Conservation (phyloP, 2,113 vertebrate genomes). For the Dasyurus viverrinus region DNA sequence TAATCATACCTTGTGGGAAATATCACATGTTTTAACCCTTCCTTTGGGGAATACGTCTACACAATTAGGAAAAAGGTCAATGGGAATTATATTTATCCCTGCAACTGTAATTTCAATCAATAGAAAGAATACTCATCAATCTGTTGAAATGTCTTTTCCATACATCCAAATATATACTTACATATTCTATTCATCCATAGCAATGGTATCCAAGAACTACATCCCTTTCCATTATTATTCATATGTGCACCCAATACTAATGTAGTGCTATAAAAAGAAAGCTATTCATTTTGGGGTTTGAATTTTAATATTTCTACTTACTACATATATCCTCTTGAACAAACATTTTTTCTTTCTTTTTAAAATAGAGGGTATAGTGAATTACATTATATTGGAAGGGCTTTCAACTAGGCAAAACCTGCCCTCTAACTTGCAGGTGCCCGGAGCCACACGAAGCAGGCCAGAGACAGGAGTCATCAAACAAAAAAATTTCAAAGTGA, state of each 20-base stretch:
- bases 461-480: no score
- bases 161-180: neutral
- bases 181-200: neutral
- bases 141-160: neutral
- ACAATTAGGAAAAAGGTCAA: neutral
- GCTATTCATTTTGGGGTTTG: neutral
- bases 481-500: no score
- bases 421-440: no score
- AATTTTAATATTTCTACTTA: neutral
- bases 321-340: neutral
- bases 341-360: neutral
- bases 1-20: neutral
- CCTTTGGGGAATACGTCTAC: neutral
- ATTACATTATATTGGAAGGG: neutral
- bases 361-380: neutral
- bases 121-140: neutral
- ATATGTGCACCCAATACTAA: neutral
- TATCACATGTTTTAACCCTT: neutral
- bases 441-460: no score
- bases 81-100: neutral
- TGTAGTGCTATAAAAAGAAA: neutral
- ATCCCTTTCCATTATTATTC: neutral
- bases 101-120: neutral
- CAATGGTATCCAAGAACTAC: neutral
- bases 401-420: neutral